Percentiles rank a stretch among this genome's conserved stretches.
Evolutionary conservation across 2,113 vertebrate genomes (phyloP).

Genomic region (Apodemus speciosus): DNA sequence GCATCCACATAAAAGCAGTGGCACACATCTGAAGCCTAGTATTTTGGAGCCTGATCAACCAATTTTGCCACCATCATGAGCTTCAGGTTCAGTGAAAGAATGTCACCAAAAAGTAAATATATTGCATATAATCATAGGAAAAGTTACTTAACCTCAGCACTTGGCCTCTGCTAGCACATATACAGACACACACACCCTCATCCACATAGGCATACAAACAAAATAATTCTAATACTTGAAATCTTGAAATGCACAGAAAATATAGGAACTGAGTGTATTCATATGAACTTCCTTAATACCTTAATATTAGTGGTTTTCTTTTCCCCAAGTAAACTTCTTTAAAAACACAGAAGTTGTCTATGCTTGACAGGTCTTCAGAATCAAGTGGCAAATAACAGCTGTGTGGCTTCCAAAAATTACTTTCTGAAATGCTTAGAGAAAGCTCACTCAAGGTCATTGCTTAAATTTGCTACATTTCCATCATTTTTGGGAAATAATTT

Average conservation of each 20-base stretch:
- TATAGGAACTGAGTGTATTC: slow-evolving; percentile 14
- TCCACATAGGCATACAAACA: neutral
- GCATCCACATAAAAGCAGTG: neutral
- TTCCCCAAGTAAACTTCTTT: slow-evolving; percentile 16
- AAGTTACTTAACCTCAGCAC: neutral
- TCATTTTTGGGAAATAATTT: slow-evolving; percentile 68
- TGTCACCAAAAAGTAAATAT: neutral
- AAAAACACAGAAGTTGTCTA: slow-evolving; percentile 27
- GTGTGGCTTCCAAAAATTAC: slow-evolving; percentile 54
- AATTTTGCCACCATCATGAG: neutral
- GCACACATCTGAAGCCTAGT: no score
- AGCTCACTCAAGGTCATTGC: slow-evolving; percentile 46
- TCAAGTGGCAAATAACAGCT: slow-evolving; percentile 39
- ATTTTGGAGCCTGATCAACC: neutral
- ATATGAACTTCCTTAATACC: slow-evolving; percentile 19
- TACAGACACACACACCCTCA: neutral
- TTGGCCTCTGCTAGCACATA: neutral
- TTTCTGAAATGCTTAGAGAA: slow-evolving; percentile 60
- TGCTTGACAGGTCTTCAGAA: slow-evolving; percentile 36
- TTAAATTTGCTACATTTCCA: slow-evolving; percentile 60
- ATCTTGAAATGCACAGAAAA: slow-evolving; percentile 53
- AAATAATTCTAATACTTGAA: neutral
- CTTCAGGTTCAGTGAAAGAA: neutral
- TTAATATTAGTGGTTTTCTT: slow-evolving; percentile 27
- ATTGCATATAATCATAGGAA: neutral